Percentiles rank a stretch among this genome's conserved stretches.
These are phyloP conservation scores for Aphis craccivora DNA, from an alignment of 1,140 invertebrate genomes.

Conservation along the genomic window DNA sequence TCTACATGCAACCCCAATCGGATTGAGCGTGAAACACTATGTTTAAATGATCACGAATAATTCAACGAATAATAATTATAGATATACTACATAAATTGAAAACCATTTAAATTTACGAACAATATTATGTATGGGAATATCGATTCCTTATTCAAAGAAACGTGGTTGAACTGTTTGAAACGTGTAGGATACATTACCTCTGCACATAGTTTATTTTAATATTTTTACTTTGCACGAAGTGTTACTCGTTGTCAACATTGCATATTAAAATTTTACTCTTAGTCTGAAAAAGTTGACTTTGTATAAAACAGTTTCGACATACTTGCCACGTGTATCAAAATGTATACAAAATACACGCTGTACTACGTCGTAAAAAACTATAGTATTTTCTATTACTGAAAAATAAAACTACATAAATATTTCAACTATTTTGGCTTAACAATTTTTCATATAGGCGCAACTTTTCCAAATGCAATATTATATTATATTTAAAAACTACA, in stretches of 20 bases:
- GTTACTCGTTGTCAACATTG: background rate
- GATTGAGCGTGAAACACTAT: background rate
- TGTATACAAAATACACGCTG: background rate
- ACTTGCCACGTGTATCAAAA: background rate
- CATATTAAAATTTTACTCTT: background rate
- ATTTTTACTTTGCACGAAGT: background rate
- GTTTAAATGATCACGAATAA: background rate
- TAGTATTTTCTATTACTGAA: background rate
- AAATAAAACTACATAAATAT: background rate
- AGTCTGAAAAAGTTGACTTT: background rate
- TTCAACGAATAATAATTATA: background rate
- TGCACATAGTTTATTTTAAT: background rate
- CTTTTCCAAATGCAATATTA: background rate
- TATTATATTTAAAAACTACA: background rate
- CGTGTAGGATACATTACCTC: background rate
- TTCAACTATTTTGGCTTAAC: background rate
- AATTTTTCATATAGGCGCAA: background rate
- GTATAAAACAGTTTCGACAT: background rate
- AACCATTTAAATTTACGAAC: background rate
- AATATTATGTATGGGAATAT: background rate
- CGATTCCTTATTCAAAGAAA: background rate
- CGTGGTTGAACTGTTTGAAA: background rate
- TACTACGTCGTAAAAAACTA: background rate
- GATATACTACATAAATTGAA: background rate
- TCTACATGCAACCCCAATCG: too few species aligned